Base-by-base conservation (phyloP, 2,797 vertebrate genomes). In the Steatocranus sp. region DNA sequence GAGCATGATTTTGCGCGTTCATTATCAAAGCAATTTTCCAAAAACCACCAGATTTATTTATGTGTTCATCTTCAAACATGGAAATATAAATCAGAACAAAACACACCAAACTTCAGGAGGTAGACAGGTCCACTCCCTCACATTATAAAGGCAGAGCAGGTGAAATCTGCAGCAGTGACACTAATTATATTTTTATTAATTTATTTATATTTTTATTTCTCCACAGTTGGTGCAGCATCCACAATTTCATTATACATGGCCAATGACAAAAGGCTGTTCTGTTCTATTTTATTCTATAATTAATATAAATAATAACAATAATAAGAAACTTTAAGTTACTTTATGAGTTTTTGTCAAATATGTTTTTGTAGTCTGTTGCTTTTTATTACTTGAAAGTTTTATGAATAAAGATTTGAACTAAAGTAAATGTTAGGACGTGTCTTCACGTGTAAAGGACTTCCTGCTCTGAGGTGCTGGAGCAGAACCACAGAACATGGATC, bases 401-500 rank as follows among this genome's bases (percentile, higher is more conserved):
- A n/a, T 17, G 1, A 58, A 34, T 58, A 58, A 58, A 11, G 56
- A n/a, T 58, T 5, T 58, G 9, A 58, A 34, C 30, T 58, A 58
- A 58, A 32, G 15, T 1, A 4, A 0, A 58, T 11, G 0, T 34
- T 1, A 1, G 6, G 1, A 32, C 2, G 93, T 94, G 93, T 98
- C 97, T 93, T 95, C 94, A 97, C 92, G 8, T 30, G 85, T 43
- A 48, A 86, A 27, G 91, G 93, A 93, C 87, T 81, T 84, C 23
- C 88, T 77, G 83, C 84, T 85, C 94, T 89, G 93, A 86, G 87
- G 87, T 43, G 18, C 90, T 49, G 54, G 81, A 79, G n/a, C 91
- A 92, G 92, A 85, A 75, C 89, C 94, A 96, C 95, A 97, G 92
- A 96, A 96, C 95, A 82, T 95, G 94, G 77, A 38, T 34, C 91